Evolutionary conservation across 1,140 invertebrate species (phyloP).

Genomic region (Charaxes varanes): DNA sequence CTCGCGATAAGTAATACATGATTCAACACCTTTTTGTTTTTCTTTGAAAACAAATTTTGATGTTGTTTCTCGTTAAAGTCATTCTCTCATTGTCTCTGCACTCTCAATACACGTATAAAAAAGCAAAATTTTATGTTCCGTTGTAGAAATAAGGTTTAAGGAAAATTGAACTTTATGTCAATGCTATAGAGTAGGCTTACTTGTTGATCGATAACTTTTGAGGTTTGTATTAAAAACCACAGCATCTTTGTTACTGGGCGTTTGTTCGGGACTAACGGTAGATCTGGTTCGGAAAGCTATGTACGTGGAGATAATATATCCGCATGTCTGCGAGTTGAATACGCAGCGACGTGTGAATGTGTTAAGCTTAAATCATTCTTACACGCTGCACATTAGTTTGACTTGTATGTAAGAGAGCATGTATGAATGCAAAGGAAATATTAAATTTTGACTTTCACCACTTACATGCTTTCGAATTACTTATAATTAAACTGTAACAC

Average conservation of each 20-base stretch:
- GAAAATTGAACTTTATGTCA: constrained; percentile 3
- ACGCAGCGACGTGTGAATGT: neutral
- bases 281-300: constrained; percentile 41
- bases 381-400: too few relatives aligned
- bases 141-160: neutral
- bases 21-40: constrained; percentile 12
- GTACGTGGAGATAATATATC: constrained; percentile 8
- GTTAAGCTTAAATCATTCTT: too few relatives aligned
- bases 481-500: too few relatives aligned
- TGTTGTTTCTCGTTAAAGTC: constrained; percentile 23
- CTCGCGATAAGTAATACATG: neutral
- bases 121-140: constrained; percentile 6
- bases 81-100: constrained; percentile 25
- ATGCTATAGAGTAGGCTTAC: constrained; percentile 2
- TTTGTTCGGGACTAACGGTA: constrained; percentile 39
- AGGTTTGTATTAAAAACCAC: constrained; percentile 1
- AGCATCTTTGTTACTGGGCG: constrained; percentile 43
- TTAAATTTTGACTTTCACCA: too few relatives aligned
- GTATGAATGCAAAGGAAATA: too few relatives aligned
- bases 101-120: constrained; percentile 18
- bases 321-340: neutral
- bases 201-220: neutral
- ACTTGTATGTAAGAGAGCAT: too few relatives aligned
- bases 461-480: too few relatives aligned
- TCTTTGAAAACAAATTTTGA: constrained; percentile 18